Percentiles rank a stretch among this genome's conserved stretches.
Conservation (phyloP, 2,113 vertebrate species). For the Pandion haliaetus region DNA sequence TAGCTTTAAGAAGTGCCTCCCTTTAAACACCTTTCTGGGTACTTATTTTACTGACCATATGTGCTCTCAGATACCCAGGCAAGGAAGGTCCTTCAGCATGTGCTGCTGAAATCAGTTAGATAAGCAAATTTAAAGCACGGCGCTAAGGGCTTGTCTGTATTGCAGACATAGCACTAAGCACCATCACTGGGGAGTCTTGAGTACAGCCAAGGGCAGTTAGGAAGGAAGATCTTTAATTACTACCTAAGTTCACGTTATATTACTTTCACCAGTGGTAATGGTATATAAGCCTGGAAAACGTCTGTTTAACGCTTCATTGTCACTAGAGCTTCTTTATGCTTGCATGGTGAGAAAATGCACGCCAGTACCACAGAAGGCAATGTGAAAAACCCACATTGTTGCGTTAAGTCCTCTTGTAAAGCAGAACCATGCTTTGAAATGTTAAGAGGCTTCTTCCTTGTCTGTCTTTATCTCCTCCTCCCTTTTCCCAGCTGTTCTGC, state of each 20-base stretch:
- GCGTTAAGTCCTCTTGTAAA: background rate
- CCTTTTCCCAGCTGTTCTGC: background rate
- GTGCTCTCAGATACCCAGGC: background rate
- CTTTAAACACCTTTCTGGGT: background rate
- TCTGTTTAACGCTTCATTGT: background rate
- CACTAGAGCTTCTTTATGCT: background rate
- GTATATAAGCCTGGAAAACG: background rate
- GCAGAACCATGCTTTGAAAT: background rate
- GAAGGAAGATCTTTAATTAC: background rate
- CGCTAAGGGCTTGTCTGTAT: rapidly evolving
- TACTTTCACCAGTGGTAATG: background rate
- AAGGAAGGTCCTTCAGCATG: background rate
- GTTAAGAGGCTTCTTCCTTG: background rate
- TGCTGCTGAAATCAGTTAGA: background rate
- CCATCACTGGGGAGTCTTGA: background rate
- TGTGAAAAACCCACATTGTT: background rate
- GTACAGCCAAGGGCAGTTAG: background rate
- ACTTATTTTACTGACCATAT: background rate
- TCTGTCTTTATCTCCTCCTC: background rate
- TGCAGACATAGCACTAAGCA: background rate
- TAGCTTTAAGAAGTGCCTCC: background rate
- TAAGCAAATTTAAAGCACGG: background rate
- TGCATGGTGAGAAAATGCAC: background rate
- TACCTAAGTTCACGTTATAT: background rate
- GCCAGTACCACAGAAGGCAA: background rate